A percentile compares a stretch with the other conserved stretches of the same genome.
Conservation (phyloP, 2,797 vertebrate genomes). For the Rhodeus uyekii region DNA sequence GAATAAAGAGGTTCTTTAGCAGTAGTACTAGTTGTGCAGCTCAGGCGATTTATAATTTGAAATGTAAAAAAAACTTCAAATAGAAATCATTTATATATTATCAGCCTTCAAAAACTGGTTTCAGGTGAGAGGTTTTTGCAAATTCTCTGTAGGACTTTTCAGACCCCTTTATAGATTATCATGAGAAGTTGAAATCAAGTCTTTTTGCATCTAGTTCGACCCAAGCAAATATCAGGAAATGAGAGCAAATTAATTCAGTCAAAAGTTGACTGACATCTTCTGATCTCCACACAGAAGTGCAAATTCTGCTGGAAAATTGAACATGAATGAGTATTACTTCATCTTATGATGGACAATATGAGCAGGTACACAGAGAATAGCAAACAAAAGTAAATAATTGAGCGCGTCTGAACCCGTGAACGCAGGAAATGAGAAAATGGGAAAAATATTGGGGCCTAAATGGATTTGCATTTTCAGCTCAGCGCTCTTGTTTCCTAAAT, state of each 20-base stretch:
- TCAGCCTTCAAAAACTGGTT: too few relatives aligned
- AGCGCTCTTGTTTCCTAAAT: constrained; percentile 66
- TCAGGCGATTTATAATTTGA: not conserved
- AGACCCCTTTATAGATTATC: not conserved
- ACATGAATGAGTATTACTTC: constrained; percentile 14
- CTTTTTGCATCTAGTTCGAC: not conserved
- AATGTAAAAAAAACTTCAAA: constrained; percentile 2
- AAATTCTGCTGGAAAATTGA: constrained; percentile 8
- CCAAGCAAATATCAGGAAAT: constrained; percentile 44
- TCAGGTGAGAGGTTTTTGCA: not conserved
- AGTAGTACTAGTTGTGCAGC: not conserved
- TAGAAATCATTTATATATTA: not conserved
- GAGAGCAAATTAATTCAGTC: constrained; percentile 61
- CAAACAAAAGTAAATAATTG: constrained; percentile 62
- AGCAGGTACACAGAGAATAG: constrained; percentile 57
- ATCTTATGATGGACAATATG: constrained; percentile 56
- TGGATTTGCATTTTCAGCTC: constrained; percentile 71
- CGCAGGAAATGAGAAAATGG: constrained; percentile 67
- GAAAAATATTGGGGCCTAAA: constrained; percentile 72
- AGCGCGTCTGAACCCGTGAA: constrained; percentile 21
- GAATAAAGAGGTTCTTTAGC: not conserved
- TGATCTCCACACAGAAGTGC: constrained; percentile 32
- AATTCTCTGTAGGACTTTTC: not conserved
- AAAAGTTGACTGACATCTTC: constrained; percentile 59
- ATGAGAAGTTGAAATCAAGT: constrained; percentile 7